These are phyloP conservation scores for Diprion similis DNA, from an alignment of 1,140 invertebrate species.

Conservation along the genomic window DNA sequence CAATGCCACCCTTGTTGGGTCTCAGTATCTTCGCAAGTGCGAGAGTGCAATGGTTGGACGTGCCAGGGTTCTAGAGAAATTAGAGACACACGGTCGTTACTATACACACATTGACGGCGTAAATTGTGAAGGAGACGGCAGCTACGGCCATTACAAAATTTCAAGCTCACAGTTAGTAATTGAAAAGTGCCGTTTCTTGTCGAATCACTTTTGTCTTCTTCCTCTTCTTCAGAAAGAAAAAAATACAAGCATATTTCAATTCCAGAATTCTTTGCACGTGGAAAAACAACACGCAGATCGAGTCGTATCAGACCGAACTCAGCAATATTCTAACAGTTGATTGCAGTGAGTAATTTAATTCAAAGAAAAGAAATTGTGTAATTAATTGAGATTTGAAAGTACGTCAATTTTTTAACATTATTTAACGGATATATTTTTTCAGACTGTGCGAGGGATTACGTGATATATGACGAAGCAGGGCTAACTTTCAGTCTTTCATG, in stretches of 20 bases:
- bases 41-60: conserved; percentile 44
- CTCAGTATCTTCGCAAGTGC: conserved; percentile 47
- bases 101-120: conserved; percentile 29
- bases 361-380: too few species aligned
- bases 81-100: conserved; percentile 35
- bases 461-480: conserved; percentile 28
- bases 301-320: conserved; percentile 31
- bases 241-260: conserved; percentile 23
- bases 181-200: neutral
- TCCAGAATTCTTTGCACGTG: conserved; percentile 38
- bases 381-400: neutral
- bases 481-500: conserved; percentile 31
- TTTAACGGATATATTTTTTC: conserved; percentile 12
- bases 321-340: conserved; percentile 25
- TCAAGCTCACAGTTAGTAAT: conserved; percentile 21
- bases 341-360: conserved; percentile 40
- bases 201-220: conserved; percentile 3
- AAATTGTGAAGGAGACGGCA: conserved; percentile 46
- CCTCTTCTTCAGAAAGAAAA: neutral
- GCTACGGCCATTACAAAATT: conserved; percentile 32
- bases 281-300: conserved; percentile 37
- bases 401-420: neutral
- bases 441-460: conserved; percentile 46
- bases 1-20: conserved; percentile 25
- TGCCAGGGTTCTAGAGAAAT: conserved; percentile 31